A percentile compares a stretch with the other conserved stretches of the same genome.
Conservation (phyloP, 2,888 invertebrate genomes). For the Nomada fabriciana region DNA sequence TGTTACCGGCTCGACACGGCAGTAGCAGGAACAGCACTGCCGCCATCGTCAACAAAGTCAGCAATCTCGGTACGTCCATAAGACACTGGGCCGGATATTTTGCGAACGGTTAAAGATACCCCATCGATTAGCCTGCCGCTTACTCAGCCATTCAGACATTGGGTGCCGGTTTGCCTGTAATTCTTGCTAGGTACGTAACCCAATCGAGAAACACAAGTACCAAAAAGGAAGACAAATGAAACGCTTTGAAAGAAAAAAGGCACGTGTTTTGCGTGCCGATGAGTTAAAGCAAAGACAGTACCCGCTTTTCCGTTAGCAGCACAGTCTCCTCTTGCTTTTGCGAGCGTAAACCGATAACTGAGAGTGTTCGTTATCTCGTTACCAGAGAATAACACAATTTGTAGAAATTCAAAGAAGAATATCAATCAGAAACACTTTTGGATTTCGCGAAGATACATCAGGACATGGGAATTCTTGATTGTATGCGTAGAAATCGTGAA, state of each 20-base stretch:
- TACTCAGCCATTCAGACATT: slow-evolving; percentile 6
- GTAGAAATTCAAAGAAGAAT: slow-evolving; percentile 1
- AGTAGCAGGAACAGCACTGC: slow-evolving; percentile 51
- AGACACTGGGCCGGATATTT: slow-evolving; percentile 63
- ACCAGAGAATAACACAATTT: not conserved
- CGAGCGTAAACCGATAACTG: not conserved
- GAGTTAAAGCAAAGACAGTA: not conserved
- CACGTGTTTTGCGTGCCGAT: not conserved
- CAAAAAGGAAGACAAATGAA: not conserved
- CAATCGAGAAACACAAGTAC: not conserved
- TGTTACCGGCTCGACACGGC: slow-evolving; percentile 61
- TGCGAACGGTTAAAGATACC: slow-evolving; percentile 70
- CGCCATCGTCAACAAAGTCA: slow-evolving; percentile 26
- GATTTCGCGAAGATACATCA: slow-evolving; percentile 42
- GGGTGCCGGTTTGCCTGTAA: slow-evolving; percentile 34
- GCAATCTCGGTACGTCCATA: slow-evolving; percentile 31
- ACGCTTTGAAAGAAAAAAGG: not conserved
- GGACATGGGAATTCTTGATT: slow-evolving; percentile 69
- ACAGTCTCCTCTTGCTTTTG: not conserved
- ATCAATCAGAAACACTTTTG: slow-evolving; percentile 4
- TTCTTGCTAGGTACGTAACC: slow-evolving; percentile 55
- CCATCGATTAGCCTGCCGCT: not conserved
- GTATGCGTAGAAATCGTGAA: slow-evolving; percentile 67
- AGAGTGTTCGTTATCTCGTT: not conserved
- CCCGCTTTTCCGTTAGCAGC: not conserved